Evolutionary conservation across 2,888 invertebrate species (phyloP).

Genomic region (Zhengitettix transpicula): DNA sequence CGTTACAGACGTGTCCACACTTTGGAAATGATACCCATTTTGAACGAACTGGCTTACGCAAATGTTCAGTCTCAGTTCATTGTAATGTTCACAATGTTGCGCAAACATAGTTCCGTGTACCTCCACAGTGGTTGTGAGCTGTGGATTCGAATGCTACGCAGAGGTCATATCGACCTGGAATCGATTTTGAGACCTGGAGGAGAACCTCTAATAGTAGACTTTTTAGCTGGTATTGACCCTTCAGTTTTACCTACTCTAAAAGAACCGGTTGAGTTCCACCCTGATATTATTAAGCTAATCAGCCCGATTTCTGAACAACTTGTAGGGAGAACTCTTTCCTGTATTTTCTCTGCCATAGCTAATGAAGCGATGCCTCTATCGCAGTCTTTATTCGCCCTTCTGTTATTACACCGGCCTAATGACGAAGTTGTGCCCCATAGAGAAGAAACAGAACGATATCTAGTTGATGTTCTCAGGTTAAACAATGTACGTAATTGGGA

Average conservation of each 20-base stretch:
- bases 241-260: not conserved
- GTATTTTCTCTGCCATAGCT: slow-evolving; percentile 10
- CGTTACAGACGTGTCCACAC: slow-evolving; percentile 15
- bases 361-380: slow-evolving; percentile 10
- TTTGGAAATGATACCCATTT: slow-evolving; percentile 13
- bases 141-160: not conserved
- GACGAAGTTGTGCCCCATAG: slow-evolving; percentile 7
- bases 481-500: slow-evolving; percentile 13
- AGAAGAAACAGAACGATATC: slow-evolving; percentile 12
- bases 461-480: slow-evolving; percentile 12
- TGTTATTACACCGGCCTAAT: slow-evolving; percentile 13
- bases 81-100: slow-evolving; percentile 10
- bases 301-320: not conserved
- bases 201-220: not conserved
- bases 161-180: not conserved
- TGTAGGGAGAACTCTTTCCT: slow-evolving; percentile 13
- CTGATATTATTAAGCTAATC: not conserved
- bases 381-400: slow-evolving; percentile 13
- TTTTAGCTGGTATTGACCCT: not conserved
- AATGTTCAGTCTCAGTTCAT: slow-evolving; percentile 6
- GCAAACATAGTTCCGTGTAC: slow-evolving; percentile 11
- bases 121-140: slow-evolving; percentile 11
- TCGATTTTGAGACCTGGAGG: not conserved
- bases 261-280: slow-evolving; percentile 1
- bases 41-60: slow-evolving; percentile 2